These are phyloP conservation scores for Caenorhabditis sinica DNA, from an alignment of 2,888 invertebrate species.

Conservation along the genomic window DNA sequence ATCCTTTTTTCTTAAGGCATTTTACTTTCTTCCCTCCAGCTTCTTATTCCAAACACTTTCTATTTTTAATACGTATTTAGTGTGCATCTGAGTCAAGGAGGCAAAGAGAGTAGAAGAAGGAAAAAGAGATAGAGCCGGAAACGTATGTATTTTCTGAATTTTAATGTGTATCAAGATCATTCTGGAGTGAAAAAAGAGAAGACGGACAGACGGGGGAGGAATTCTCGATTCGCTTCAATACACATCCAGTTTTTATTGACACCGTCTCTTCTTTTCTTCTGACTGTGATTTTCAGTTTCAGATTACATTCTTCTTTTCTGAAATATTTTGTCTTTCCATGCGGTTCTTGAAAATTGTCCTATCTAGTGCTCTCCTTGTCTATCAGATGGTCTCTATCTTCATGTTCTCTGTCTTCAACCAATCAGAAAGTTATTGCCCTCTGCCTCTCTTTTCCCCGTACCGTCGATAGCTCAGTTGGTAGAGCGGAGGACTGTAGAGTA, in stretches of 20 bases:
- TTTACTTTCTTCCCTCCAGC: constrained; percentile 13
- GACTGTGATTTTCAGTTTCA: constrained; percentile 24
- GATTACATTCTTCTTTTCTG: neutral
- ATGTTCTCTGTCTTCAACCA: too few relatives aligned
- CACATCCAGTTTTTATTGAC: constrained; percentile 15
- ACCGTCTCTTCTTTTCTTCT: neutral
- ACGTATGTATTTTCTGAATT: constrained; percentile 48
- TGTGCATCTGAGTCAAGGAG: constrained; percentile 12
- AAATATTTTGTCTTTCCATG: neutral
- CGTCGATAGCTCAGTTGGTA: constrained; percentile 77
- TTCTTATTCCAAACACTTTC: constrained; percentile 35
- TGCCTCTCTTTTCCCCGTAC: constrained; percentile 7
- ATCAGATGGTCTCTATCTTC: too few relatives aligned
- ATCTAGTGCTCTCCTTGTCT: too few relatives aligned
- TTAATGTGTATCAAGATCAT: constrained; percentile 49
- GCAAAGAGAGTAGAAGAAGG: neutral
- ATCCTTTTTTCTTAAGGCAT: constrained; percentile 36
- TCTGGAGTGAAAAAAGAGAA: constrained; percentile 20
- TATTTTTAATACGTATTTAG: constrained; percentile 57
- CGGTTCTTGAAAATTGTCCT: too few relatives aligned
- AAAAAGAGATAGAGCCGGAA: constrained; percentile 26
- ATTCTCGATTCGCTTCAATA: constrained; percentile 41
- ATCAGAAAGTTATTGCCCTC: neutral
- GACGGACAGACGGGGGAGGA: constrained; percentile 25
- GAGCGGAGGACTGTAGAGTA: constrained; percentile 76